phyloP scores from a whole-genome alignment of 2,113 vertebrate genomes.

The Falco punctatus region DNA sequence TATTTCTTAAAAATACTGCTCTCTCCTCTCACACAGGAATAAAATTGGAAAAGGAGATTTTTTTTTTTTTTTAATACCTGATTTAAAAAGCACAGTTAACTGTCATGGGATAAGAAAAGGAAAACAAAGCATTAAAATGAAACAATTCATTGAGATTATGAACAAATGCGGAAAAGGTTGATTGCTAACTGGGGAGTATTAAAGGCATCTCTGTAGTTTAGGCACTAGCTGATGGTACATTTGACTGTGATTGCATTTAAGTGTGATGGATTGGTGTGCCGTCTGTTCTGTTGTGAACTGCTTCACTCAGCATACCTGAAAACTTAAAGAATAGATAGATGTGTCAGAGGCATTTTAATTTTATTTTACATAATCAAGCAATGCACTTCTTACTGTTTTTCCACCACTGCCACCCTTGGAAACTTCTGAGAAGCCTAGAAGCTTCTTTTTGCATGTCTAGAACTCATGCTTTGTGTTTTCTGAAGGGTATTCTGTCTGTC shows the following conservation, averaged over 20 bases:
- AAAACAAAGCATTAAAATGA: slow-evolving; percentile 71
- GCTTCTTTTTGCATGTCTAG: neutral
- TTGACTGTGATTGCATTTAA: slow-evolving; percentile 68
- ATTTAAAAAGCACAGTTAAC: neutral
- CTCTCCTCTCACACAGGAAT: neutral
- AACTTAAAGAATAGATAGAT: neutral
- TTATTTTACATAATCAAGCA: slow-evolving; percentile 41
- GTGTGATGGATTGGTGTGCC: slow-evolving; percentile 48
- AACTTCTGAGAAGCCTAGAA: neutral
- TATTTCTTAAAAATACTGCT: neutral
- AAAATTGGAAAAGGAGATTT: neutral
- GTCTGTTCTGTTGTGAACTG: slow-evolving; percentile 20
- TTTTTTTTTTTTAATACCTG: neutral
- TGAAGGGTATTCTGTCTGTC: neutral
- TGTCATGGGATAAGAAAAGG: neutral
- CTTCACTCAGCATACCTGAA: slow-evolving; percentile 11
- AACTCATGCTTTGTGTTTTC: neutral
- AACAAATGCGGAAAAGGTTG: slow-evolving; percentile 68
- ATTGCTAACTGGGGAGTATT: slow-evolving; percentile 71
- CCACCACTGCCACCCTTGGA: neutral
- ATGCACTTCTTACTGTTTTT: neutral
- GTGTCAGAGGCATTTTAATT: slow-evolving; percentile 26
- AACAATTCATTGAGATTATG: slow-evolving; percentile 62
- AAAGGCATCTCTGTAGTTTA: slow-evolving; percentile 45
- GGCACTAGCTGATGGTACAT: slow-evolving; percentile 25